These are phyloP conservation scores for Trichomalopsis sarcophagae DNA, from an alignment of 1,140 invertebrate species.

Conservation along the genomic window DNA sequence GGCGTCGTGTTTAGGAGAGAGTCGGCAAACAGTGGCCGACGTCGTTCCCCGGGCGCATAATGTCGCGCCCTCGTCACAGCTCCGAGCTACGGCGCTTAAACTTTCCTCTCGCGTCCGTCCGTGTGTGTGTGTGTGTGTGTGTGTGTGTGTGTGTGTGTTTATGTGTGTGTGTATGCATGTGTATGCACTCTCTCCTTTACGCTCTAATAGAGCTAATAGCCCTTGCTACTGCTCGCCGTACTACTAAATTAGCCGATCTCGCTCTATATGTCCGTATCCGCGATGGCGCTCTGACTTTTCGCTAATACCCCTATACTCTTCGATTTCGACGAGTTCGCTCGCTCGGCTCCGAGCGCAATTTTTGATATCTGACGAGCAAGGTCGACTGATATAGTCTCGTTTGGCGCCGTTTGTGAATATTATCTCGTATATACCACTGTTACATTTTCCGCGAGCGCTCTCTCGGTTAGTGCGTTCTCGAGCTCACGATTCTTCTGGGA, in stretches of 20 bases:
- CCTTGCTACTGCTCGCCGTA: slow-evolving; percentile 10
- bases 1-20: slow-evolving; percentile 1
- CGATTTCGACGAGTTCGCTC: background rate
- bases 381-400: background rate
- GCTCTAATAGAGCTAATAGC: slow-evolving; percentile 50
- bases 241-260: background rate
- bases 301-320: background rate
- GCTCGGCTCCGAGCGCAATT: background rate
- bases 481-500: background rate
- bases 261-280: background rate
- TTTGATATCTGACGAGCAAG: background rate
- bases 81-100: slow-evolving; percentile 7
- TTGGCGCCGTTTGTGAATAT: background rate
- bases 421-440: background rate
- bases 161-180: background rate
- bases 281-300: too few relatives aligned
- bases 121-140: background rate
- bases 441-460: background rate
- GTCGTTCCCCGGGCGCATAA: slow-evolving; percentile 19
- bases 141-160: background rate
- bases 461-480: background rate
- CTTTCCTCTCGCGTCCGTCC: background rate
- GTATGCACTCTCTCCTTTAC: slow-evolving; percentile 35
- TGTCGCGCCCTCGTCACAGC: slow-evolving; percentile 12
- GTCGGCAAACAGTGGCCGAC: slow-evolving; percentile 20